A percentile compares a stretch with the other conserved stretches of the same genome.
Evolutionary conservation across 2,888 invertebrate species (phyloP).

Genomic region (Pachliopta kotzebuea): DNA sequence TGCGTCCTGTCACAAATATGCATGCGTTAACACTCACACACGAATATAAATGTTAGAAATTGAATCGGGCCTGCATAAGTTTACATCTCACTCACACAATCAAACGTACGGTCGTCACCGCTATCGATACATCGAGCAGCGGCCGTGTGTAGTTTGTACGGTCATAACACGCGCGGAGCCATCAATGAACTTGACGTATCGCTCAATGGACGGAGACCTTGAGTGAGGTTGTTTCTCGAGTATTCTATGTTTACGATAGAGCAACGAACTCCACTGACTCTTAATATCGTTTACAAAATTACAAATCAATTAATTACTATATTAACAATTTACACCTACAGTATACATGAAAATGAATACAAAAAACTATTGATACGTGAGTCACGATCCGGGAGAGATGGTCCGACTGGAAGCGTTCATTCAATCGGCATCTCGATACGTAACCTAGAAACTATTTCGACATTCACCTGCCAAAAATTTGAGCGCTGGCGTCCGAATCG

Average conservation of each 20-base stretch:
- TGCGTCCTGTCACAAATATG: conserved; percentile 66
- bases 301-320: not conserved
- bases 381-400: conserved; percentile 25
- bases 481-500: conserved; percentile 4
- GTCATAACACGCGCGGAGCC: conserved; percentile 38
- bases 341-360: not conserved
- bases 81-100: conserved; percentile 23
- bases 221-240: conserved; percentile 59
- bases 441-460: conserved; percentile 37
- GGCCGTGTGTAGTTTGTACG: conserved; percentile 22
- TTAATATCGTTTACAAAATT: conserved; percentile 29
- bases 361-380: conserved; percentile 10
- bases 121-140: conserved; percentile 20
- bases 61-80: conserved; percentile 30
- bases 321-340: conserved; percentile 1
- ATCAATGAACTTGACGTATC: conserved; percentile 68
- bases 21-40: conserved; percentile 47
- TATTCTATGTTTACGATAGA: conserved; percentile 48
- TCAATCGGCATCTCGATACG: conserved; percentile 31
- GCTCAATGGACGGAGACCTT: conserved; percentile 64
- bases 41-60: conserved; percentile 46
- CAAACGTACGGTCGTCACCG: conserved; percentile 19
- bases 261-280: conserved; percentile 58
- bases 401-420: conserved; percentile 29
- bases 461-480: conserved; percentile 30